Evolutionary conservation across 2,888 invertebrate species (phyloP).

Genomic region (Andrena bucephala): DNA sequence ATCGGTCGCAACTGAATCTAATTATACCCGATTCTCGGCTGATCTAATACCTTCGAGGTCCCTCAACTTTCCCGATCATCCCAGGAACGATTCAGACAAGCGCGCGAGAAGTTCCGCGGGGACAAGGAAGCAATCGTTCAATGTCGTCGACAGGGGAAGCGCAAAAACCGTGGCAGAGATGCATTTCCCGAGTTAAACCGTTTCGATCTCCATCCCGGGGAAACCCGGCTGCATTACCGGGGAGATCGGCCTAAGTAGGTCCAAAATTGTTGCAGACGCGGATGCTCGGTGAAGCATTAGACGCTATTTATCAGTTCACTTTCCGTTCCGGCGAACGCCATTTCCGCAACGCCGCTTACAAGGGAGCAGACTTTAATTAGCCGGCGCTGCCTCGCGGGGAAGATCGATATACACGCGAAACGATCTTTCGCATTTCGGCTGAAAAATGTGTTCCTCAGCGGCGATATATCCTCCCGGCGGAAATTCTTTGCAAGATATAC

Average conservation of each 20-base stretch:
- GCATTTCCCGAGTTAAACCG: conserved; percentile 23
- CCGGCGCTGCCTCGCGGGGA: background rate
- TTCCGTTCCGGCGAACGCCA: conserved; percentile 63
- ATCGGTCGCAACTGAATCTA: background rate
- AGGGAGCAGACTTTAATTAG: conserved; percentile 14
- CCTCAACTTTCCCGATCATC: conserved; percentile 11
- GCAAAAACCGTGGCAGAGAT: conserved; percentile 52
- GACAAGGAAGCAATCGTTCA: conserved; percentile 55
- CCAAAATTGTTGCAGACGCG: conserved; percentile 62
- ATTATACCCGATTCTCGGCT: too few species aligned
- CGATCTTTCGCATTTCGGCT: too few species aligned
- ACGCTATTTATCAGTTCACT: conserved; percentile 77
- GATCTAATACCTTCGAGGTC: background rate
- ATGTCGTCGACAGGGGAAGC: conserved; percentile 45
- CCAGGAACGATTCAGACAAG: background rate
- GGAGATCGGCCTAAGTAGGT: conserved; percentile 44
- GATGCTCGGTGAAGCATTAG: conserved; percentile 69
- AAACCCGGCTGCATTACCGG: conserved; percentile 26
- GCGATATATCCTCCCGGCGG: too few species aligned
- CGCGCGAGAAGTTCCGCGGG: conserved; percentile 27
- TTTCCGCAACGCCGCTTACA: conserved; percentile 47
- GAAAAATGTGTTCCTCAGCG: too few species aligned
- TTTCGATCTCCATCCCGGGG: conserved; percentile 35
- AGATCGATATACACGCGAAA: background rate
- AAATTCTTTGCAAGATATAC: too few species aligned